Conservation (phyloP, 2,113 vertebrate species). For the Chloropsis hardwickii region DNA sequence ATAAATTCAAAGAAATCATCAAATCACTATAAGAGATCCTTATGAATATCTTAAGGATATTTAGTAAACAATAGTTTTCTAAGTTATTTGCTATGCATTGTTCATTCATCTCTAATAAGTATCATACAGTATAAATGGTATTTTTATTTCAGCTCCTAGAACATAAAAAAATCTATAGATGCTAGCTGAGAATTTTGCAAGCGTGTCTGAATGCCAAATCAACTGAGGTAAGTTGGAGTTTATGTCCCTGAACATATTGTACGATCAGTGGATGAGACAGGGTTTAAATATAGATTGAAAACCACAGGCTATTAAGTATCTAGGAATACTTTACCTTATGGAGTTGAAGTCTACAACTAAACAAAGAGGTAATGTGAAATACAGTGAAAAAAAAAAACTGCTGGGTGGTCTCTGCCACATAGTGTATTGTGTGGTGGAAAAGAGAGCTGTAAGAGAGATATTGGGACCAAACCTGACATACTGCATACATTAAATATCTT, state of each 20-base stretch:
- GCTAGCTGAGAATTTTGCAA: conserved; percentile 11
- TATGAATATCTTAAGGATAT: not conserved
- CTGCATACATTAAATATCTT: conserved; percentile 32
- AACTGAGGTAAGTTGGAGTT: conserved; percentile 46
- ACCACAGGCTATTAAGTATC: conserved; percentile 57
- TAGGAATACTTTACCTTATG: conserved; percentile 57
- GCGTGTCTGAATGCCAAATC: not conserved
- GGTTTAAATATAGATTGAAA: conserved; percentile 63
- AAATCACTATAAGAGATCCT: not conserved
- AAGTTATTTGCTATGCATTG: not conserved
- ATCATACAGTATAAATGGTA: not conserved
- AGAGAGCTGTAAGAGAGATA: not conserved
- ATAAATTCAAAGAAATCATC: not conserved
- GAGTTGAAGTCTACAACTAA: conserved; percentile 34
- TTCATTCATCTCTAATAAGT: not conserved
- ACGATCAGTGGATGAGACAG: conserved; percentile 19
- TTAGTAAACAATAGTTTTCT: not conserved
- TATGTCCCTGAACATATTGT: conserved; percentile 58
- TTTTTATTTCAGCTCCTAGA: conserved; percentile 9
- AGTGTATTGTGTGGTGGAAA: conserved; percentile 13
- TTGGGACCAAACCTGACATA: not conserved
- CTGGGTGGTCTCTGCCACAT: conserved; percentile 43
- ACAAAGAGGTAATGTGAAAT: conserved; percentile 56
- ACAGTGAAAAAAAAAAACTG: not conserved
- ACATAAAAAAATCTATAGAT: conserved; percentile 16